A percentile compares a stretch with the other conserved stretches of the same genome.
These are phyloP conservation scores for Lordiphosa clarofinis DNA, from an alignment of 1,140 invertebrate genomes.

Conservation along the genomic window DNA sequence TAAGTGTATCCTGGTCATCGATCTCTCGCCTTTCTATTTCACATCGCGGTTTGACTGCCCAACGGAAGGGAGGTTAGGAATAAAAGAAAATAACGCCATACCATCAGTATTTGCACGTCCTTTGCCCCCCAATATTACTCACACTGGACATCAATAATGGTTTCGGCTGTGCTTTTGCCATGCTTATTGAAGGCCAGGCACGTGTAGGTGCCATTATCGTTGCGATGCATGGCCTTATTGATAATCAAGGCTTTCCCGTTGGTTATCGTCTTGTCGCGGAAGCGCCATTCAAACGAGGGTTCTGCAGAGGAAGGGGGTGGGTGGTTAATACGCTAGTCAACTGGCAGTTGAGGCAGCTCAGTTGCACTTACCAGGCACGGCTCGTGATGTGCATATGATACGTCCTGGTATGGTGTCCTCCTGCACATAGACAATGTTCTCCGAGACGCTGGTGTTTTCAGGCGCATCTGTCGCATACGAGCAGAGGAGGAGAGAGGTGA, in stretches of 20 bases:
- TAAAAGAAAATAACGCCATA: not conserved
- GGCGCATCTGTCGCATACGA: conserved; percentile 86
- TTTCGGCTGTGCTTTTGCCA: conserved; percentile 58
- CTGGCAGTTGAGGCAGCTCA: conserved; percentile 3
- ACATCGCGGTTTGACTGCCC: conserved; percentile 91
- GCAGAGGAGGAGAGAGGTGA: not conserved
- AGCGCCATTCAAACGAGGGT: conserved; percentile 70
- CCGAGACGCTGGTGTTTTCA: conserved; percentile 89
- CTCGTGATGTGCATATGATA: conserved; percentile 88
- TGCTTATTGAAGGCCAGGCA: conserved; percentile 71
- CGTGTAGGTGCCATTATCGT: conserved; percentile 62
- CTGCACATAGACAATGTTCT: conserved; percentile 86
- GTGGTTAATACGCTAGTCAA: not conserved
- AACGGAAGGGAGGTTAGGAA: not conserved
- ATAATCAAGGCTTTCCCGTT: conserved; percentile 70
- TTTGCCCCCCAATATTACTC: conserved; percentile 28
- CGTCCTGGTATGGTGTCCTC: conserved; percentile 88
- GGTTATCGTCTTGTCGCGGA: conserved; percentile 64
- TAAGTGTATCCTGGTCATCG: conserved; percentile 87
- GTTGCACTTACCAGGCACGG: conserved; percentile 83
- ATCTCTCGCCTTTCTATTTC: conserved; percentile 86
- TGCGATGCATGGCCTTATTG: conserved; percentile 62
- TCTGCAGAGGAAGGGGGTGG: conserved; percentile 21
- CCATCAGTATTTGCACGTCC: not conserved
- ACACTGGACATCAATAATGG: conserved; percentile 75